phyloP scores from a whole-genome alignment of 2,113 vertebrate species.

The Cryptotis parvus region DNA sequence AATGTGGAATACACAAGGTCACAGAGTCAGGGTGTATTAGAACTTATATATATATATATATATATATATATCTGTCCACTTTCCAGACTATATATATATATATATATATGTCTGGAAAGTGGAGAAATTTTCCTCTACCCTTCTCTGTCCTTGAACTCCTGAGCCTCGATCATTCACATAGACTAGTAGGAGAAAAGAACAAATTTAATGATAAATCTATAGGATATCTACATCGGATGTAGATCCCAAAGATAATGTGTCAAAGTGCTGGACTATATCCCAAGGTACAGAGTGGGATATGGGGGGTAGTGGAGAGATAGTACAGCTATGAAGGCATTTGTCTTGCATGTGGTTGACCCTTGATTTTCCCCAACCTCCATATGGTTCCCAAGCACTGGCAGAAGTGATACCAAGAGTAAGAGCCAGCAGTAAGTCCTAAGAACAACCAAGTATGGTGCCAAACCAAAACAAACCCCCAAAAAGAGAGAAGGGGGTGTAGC shows the following conservation, averaged over 20 bases:
- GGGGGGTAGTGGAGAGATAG: background rate
- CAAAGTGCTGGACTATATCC: background rate
- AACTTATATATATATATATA: conserved; percentile 38
- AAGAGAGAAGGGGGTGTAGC: conserved; percentile 57
- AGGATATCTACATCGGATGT: background rate
- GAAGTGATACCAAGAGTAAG: no score
- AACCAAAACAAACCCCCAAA: conserved; percentile 63
- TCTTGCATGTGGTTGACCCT: no score
- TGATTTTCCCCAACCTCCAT: no score
- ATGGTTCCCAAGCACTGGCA: no score
- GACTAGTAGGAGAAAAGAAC: background rate
- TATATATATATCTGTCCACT: no score
- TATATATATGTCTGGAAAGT: background rate
- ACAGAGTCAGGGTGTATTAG: conserved; percentile 16
- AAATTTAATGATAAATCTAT: background rate
- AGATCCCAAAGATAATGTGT: background rate
- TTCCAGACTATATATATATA: conserved; percentile 20
- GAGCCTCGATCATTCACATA: background rate
- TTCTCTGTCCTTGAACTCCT: background rate
- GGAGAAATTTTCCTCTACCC: background rate
- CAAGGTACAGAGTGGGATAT: background rate
- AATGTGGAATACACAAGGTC: background rate
- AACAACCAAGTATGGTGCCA: background rate
- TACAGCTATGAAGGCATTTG: background rate
- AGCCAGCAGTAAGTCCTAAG: no score